A percentile compares a stretch with the other conserved stretches of the same genome.
Evolutionary conservation across 2,797 vertebrate species (phyloP).

Genomic region (Sylvilagus floridanus): DNA sequence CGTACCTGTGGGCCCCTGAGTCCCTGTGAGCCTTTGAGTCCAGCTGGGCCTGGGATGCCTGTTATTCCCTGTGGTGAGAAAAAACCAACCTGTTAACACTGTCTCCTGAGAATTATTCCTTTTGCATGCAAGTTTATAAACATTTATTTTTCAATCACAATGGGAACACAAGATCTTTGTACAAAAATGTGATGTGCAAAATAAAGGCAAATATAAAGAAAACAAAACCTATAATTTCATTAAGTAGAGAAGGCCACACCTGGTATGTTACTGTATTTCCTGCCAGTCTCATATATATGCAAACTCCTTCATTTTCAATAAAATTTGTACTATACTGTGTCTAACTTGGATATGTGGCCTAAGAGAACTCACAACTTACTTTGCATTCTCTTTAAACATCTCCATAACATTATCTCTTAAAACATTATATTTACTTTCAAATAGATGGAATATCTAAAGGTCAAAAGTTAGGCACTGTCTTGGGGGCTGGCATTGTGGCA

Average conservation of each 20-base stretch:
- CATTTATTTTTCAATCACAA: not conserved
- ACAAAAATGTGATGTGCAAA: not conserved
- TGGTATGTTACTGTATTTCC: not conserved
- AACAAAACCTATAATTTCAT: not conserved
- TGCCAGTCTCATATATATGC: not conserved
- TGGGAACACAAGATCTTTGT: not conserved
- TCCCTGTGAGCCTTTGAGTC: slow-evolving; percentile 64
- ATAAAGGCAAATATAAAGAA: slow-evolving; percentile 24
- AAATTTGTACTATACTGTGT: not conserved
- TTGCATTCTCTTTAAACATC: slow-evolving; percentile 22
- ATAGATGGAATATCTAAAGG: not conserved
- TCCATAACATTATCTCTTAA: not conserved
- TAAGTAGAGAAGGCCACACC: not conserved
- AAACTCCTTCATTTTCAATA: not conserved
- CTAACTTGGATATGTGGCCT: not conserved
- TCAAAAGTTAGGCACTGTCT: not conserved
- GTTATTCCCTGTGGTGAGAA: slow-evolving; percentile 55
- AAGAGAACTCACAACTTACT: not conserved
- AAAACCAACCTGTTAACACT: slow-evolving; percentile 23
- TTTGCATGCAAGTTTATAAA: not conserved
- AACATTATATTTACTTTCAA: not conserved
- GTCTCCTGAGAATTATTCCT: not conserved
- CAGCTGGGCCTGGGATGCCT: slow-evolving; percentile 47
- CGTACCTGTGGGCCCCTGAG: slow-evolving; percentile 75
- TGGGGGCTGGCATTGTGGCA: too few species aligned